Percentiles rank a stretch among this genome's conserved stretches.
Evolutionary conservation across 2,113 vertebrate genomes (phyloP).

Genomic region (Muscicapa adusta): DNA sequence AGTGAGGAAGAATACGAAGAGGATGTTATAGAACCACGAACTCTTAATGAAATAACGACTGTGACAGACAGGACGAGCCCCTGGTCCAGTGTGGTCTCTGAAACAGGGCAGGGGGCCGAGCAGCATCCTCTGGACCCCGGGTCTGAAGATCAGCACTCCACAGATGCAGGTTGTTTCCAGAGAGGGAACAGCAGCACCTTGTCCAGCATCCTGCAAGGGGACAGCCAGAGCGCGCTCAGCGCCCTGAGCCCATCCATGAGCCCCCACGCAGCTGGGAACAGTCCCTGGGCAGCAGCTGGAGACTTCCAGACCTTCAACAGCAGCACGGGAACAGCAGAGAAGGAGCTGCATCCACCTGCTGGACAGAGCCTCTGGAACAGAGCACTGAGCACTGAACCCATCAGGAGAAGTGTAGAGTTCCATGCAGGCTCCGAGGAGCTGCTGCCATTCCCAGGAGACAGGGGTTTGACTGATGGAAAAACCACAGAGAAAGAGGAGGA

Average conservation of each 20-base stretch:
- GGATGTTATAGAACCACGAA: conserved; percentile 80
- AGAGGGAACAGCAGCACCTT: neutral
- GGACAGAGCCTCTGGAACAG: neutral
- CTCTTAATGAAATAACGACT: conserved; percentile 88
- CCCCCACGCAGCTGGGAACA: rapidly evolving
- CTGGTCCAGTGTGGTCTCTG: conserved; percentile 90
- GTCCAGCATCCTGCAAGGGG: neutral
- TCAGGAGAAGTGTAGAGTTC: neutral
- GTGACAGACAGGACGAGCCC: conserved; percentile 88
- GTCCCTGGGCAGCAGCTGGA: neutral
- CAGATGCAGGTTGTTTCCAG: neutral
- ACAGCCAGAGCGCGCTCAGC: neutral
- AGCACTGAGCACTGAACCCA: neutral
- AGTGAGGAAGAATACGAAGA: conserved; percentile 88
- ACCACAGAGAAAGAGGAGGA: neutral
- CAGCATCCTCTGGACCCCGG: neutral
- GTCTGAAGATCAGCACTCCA: neutral
- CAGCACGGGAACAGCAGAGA: rapidly evolving
- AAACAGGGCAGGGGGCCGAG: conserved; percentile 66
- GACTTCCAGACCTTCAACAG: neutral
- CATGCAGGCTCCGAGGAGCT: neutral
- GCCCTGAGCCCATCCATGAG: neutral
- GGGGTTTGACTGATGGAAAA: neutral
- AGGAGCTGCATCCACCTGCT: neutral
- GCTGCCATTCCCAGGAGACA: neutral